Base-by-base conservation (phyloP, 1,140 invertebrate species). In the Nilaparvata lugens region DNA sequence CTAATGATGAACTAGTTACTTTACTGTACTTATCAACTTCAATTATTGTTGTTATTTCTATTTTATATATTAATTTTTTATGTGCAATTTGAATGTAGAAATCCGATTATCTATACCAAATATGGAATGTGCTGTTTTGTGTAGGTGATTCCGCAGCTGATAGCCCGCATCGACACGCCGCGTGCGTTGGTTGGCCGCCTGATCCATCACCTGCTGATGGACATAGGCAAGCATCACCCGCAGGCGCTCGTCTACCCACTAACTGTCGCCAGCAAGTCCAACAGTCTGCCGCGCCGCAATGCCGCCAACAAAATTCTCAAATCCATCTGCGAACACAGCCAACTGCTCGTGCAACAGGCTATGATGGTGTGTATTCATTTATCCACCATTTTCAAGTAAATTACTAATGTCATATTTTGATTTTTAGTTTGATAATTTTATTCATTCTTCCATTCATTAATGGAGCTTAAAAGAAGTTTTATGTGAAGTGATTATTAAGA, bases 111-210 rank as follows among this genome's bases (percentile, higher is more conserved):
- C n/a, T n/a, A n/a, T n/a, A n/a, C n/a, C n/a, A n/a, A 40, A 9
- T 40, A 40, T 40, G 58, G 16, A 45, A 40, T 38, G 31, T 14
- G 23, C 9, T 31, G n/a, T 23, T 53, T 62, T 58, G 65, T 98
- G 2, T 95, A 99, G 81, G 96, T 99, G 0, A 98, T 99, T 66
- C 97, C 97, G 0, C 97, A 99, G 74, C 75, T 99, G 1, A 99
- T 99, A 65, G 96, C 97, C 1, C 81, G 97, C 52, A 97, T 99
- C 62, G 97, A 99, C 71, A 96, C 94, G 0, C 89, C 90, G 0
- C 79, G 93, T 23, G 83, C 85, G 61, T 72, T 94, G 51, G 95
- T 98, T 0, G 89, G 88, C 0, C 83, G 89, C 58, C 78, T 98
- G 14, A 95, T 99, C 64, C 90, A 97, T 72, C 88, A 95, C 68